Base-by-base conservation (phyloP, 2,113 vertebrate genomes). In the Lepus timidus region DNA sequence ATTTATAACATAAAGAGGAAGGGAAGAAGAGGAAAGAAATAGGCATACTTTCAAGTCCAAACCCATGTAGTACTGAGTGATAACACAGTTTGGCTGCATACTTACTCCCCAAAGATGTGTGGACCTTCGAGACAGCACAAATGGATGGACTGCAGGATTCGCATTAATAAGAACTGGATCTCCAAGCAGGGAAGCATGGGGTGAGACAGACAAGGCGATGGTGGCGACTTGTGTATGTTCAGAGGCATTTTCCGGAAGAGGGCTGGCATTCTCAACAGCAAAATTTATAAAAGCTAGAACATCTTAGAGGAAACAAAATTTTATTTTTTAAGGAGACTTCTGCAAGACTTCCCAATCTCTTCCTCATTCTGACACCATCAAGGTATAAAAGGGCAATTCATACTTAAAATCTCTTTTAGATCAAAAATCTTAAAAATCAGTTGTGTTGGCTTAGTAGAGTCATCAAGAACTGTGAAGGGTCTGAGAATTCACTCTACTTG, bases 51-150 rank as follows among this genome's bases (percentile, higher is more conserved):
- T 67, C 79, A n/a, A 85, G 52, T 7, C 11, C 39, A 65, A 74
- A 7, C 44, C 44, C 44, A 44, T 44, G 7, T 61, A 13, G 11
- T 27, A 52, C 51, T 31, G 49, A 62, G 49, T 70, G 22, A 51
- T n/a, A 9, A 44, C 19, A 65, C 31, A 58, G 29, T 51, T 92
- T 23, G 49, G 23, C 67, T 64, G 0, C 0, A 20, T 94, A 94
- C 94, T 96, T 95, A 97, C 97, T 44, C 97, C 93, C 97, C 97
- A 97, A 23, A 70, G 82, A 75, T 95, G 65, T 39, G 71, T 19
- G 4, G 44, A 68, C 94, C 91, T 96, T 1, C 4, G 82, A 82
- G 91, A 86, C 22, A 98, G 91, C n/a, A 85, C 65, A 80, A 98
- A 98, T 0, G 94, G 97, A 52, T 97, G 95, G 23, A 85, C 74